Conservation (phyloP, 2,797 vertebrate genomes). For the Chaunax sp. region DNA sequence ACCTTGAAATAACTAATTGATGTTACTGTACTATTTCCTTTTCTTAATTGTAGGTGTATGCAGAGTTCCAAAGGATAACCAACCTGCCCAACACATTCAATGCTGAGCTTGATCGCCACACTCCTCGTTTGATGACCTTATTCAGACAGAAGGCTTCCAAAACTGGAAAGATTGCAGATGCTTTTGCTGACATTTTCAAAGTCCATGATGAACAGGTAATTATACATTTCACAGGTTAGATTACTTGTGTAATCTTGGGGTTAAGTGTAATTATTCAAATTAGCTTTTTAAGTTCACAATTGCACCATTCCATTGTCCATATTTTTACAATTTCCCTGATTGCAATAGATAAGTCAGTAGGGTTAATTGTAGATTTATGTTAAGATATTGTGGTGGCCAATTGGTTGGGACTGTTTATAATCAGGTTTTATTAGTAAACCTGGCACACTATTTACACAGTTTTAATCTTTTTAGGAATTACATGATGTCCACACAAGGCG, state of each 20-base stretch:
- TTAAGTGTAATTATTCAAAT: too few species aligned
- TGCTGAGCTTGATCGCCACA: conserved; percentile 16
- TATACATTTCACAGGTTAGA: conserved; percentile 27
- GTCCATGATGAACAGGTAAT: too few species aligned
- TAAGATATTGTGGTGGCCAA: background rate
- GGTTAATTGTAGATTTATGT: background rate
- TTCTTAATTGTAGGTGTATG: conserved; percentile 17
- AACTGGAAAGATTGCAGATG: conserved; percentile 28
- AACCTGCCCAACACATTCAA: conserved; percentile 42
- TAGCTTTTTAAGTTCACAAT: too few species aligned
- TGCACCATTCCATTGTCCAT: too few species aligned
- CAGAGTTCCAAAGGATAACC: conserved; percentile 30
- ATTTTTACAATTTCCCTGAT: too few species aligned
- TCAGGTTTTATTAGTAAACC: background rate
- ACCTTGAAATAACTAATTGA: background rate
- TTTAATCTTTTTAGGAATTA: background rate
- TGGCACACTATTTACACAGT: background rate
- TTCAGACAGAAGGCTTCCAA: conserved; percentile 34
- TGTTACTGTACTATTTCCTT: background rate
- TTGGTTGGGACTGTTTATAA: background rate
- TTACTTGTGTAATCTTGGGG: background rate
- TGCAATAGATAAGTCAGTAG: too few species aligned
- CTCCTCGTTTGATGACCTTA: too few species aligned
- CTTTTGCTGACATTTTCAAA: too few species aligned
- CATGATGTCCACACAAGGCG: conserved; percentile 9